phyloP scores from a whole-genome alignment of 1,140 invertebrate genomes.

The Heterodera schachtii region DNA sequence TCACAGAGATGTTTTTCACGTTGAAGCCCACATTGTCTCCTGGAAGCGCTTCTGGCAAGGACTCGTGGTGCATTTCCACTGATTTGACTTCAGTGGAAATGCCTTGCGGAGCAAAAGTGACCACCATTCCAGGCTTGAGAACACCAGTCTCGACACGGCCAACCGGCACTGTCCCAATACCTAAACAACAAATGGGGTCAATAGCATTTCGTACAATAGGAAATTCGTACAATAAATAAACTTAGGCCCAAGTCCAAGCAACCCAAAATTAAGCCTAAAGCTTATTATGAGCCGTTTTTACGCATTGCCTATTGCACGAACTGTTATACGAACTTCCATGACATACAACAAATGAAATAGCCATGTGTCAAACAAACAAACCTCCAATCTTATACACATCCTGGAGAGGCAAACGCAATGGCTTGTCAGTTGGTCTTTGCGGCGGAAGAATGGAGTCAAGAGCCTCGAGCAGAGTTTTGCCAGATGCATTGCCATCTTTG shows the following conservation, averaged over 20 bases:
- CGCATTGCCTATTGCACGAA: no score
- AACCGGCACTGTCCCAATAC: slow-evolving; percentile 98
- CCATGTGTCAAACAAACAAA: slow-evolving; percentile 36
- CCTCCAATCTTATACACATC: slow-evolving; percentile 99
- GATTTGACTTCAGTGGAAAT: slow-evolving; percentile 98
- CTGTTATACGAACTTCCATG: no score
- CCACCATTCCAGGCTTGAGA: slow-evolving; percentile 94
- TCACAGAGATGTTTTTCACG: slow-evolving; percentile 98
- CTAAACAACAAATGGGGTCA: slow-evolving; percentile 47
- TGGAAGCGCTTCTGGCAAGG: slow-evolving; percentile 86
- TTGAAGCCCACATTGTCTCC: slow-evolving; percentile 97
- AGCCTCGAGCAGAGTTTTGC: slow-evolving; percentile 87
- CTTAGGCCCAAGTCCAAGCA: no score
- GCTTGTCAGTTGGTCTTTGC: slow-evolving; percentile 87
- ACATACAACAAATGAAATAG: no score
- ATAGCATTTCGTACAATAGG: not conserved
- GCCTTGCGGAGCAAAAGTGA: slow-evolving; percentile 90
- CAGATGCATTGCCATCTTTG: slow-evolving; percentile 83
- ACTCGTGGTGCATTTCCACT: slow-evolving; percentile 96
- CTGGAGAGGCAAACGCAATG: slow-evolving; percentile 91
- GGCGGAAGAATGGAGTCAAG: slow-evolving; percentile 92
- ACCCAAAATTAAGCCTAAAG: no score
- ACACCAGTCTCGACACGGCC: slow-evolving; percentile 97
- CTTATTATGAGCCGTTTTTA: no score
- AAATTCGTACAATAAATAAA: no score